A percentile compares a stretch with the other conserved stretches of the same genome.
phyloP scores from a whole-genome alignment of 2,113 vertebrate genomes.

The Zingel zingel region DNA sequence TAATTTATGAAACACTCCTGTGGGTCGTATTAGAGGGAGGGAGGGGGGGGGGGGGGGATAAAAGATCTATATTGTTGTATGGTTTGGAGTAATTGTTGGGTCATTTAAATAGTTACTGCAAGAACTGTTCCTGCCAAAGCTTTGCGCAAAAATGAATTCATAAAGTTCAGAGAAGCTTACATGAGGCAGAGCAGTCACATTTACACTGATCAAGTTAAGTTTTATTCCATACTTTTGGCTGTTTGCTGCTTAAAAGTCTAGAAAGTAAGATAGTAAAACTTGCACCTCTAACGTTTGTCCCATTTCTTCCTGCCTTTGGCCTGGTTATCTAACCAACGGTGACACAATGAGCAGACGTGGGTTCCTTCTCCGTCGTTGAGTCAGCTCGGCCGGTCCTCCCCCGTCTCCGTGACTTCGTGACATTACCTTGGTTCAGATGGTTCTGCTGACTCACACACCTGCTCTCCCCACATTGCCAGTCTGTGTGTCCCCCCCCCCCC shows the following conservation, averaged over 20 bases:
- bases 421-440: conserved; percentile 2
- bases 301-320: background rate
- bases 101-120: too few relatives aligned
- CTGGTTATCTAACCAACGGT: background rate
- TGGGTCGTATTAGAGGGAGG: too few relatives aligned
- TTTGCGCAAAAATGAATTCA: background rate
- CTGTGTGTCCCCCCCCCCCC: too few relatives aligned
- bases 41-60: too few relatives aligned
- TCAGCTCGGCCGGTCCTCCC: conserved; percentile 11
- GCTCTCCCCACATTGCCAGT: background rate
- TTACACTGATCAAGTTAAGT: background rate
- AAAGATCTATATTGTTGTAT: too few relatives aligned
- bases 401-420: background rate
- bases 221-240: background rate
- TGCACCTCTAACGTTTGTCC: background rate
- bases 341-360: background rate
- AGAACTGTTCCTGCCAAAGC: background rate
- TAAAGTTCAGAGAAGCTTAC: background rate
- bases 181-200: background rate
- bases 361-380: background rate
- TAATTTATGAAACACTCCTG: too few relatives aligned
- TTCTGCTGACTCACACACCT: conserved; percentile 30
- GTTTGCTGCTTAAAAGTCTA: background rate
- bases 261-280: background rate
- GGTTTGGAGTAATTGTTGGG: too few relatives aligned